These are phyloP conservation scores for Arvicanthis niloticus DNA, from an alignment of 2,113 vertebrate genomes.

Conservation along the genomic window DNA sequence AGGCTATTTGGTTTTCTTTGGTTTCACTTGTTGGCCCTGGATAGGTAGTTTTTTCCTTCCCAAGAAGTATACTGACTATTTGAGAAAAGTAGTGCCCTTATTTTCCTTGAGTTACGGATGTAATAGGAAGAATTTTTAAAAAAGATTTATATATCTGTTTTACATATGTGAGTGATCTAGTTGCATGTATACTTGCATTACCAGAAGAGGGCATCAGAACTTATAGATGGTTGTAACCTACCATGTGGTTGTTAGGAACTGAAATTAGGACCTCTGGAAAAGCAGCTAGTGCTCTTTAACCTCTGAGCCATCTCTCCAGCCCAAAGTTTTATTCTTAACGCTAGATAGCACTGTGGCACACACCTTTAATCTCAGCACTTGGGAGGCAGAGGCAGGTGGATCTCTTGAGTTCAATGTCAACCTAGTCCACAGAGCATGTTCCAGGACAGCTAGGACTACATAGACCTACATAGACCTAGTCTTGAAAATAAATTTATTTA, in stretches of 20 bases:
- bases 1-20: conserved; percentile 5
- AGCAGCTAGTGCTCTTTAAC: too few relatives aligned
- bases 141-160: too few relatives aligned
- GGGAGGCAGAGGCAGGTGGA: not conserved
- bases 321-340: not conserved
- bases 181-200: too few relatives aligned
- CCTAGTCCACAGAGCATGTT: not conserved
- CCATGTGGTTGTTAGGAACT: too few relatives aligned
- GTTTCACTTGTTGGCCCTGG: not conserved
- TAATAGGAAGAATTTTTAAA: not conserved
- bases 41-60: not conserved
- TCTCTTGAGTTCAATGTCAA: not conserved
- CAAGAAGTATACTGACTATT: not conserved
- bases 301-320: too few relatives aligned
- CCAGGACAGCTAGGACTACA: not conserved
- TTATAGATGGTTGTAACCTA: too few relatives aligned
- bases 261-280: too few relatives aligned
- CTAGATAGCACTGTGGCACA: not conserved
- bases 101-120: not conserved
- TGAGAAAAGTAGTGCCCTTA: not conserved
- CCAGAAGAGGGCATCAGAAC: too few relatives aligned
- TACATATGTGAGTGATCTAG: too few relatives aligned
- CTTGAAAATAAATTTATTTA: not conserved
- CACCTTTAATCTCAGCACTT: not conserved
- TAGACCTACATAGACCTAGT: not conserved